Evolutionary conservation across 2,888 invertebrate species (phyloP).

Genomic region (Cheilosia variabilis): DNA sequence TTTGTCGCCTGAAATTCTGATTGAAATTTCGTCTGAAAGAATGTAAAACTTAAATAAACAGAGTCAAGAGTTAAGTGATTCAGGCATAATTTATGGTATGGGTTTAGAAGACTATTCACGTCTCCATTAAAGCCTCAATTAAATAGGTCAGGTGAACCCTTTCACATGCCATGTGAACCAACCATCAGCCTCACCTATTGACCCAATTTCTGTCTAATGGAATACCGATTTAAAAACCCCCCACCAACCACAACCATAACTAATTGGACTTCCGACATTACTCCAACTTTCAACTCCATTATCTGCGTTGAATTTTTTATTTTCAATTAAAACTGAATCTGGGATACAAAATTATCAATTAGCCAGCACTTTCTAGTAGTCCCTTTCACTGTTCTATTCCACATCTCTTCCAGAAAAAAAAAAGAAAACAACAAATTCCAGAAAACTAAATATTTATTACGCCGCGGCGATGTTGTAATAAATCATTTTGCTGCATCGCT

Average conservation of each 20-base stretch:
- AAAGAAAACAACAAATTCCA: constrained; percentile 11
- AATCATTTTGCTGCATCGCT: constrained; percentile 36
- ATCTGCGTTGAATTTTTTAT: neutral
- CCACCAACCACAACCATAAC: constrained; percentile 33
- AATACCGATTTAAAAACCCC: constrained; percentile 9
- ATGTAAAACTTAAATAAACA: too few species aligned
- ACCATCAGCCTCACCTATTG: constrained; percentile 6
- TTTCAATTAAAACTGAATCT: neutral
- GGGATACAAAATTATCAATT: constrained; percentile 37
- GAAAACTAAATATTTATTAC: constrained; percentile 21
- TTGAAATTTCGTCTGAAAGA: too few species aligned
- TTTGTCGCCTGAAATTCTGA: too few species aligned
- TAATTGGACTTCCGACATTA: constrained; percentile 43
- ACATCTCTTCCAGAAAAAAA: constrained; percentile 1
- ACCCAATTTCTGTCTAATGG: constrained; percentile 12
- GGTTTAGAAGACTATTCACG: too few species aligned
- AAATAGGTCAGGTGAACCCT: neutral
- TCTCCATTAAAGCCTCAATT: too few species aligned
- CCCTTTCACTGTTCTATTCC: constrained; percentile 3
- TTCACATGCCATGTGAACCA: neutral
- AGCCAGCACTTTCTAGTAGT: constrained; percentile 22
- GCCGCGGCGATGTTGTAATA: constrained; percentile 37
- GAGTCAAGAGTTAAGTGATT: too few species aligned
- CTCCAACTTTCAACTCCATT: constrained; percentile 16
- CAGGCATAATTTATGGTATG: too few species aligned